A percentile compares a stretch with the other conserved stretches of the same genome.
Conservation (phyloP, 2,797 vertebrate species). For the Neoniphon sammara region DNA sequence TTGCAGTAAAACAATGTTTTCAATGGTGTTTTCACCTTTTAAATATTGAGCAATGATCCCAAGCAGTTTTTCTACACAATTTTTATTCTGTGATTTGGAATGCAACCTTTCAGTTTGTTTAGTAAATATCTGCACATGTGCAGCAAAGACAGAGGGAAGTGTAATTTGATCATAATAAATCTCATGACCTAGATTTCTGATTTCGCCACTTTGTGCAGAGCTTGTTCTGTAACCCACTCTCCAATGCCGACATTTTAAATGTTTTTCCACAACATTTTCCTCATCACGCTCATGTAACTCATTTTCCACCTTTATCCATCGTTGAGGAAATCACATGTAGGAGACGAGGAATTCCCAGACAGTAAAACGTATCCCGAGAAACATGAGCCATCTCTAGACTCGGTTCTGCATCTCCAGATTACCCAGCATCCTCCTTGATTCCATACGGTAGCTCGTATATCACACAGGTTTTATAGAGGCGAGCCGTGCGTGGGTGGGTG, state of each 20-base stretch:
- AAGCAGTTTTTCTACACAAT: background rate
- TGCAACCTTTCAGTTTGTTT: too few relatives aligned
- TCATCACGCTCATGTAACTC: slow-evolving; percentile 45
- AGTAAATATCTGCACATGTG: background rate
- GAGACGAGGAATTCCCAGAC: slow-evolving; percentile 64
- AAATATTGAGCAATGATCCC: slow-evolving; percentile 12
- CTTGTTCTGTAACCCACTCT: slow-evolving; percentile 27
- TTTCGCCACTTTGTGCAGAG: slow-evolving; percentile 12
- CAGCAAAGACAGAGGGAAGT: slow-evolving; percentile 13
- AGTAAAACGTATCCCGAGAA: slow-evolving; percentile 57
- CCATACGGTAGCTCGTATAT: slow-evolving; percentile 68
- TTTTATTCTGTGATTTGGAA: too few relatives aligned
- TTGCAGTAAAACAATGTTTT: background rate
- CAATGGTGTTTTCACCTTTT: background rate
- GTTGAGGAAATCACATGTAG: slow-evolving; percentile 51
- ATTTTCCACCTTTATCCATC: slow-evolving; percentile 64
- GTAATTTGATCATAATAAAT: slow-evolving; percentile 33
- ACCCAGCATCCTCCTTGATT: slow-evolving; percentile 51
- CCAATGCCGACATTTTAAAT: slow-evolving; percentile 42
- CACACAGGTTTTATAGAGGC: slow-evolving; percentile 54
- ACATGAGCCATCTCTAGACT: slow-evolving; percentile 54
- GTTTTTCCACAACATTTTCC: slow-evolving; percentile 64
- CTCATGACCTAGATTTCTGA: slow-evolving; percentile 48
- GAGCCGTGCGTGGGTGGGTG: slow-evolving; percentile 32
- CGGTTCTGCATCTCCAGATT: slow-evolving; percentile 57